Evolutionary conservation across 1,140 invertebrate species (phyloP).

Genomic region (Drosophila pandora): DNA sequence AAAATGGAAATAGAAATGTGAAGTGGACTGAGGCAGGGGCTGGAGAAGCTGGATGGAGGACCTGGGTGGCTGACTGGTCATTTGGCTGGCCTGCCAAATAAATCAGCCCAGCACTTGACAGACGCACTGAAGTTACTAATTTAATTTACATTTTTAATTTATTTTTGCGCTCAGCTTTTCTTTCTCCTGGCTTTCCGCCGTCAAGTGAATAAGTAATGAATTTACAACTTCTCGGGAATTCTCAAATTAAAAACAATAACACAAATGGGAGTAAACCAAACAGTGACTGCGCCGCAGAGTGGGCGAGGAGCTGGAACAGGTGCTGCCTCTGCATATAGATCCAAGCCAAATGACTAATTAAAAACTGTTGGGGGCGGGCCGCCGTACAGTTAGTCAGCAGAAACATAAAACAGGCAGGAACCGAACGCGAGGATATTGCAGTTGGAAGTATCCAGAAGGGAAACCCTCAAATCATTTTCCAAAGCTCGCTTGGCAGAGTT

Average conservation of each 20-base stretch:
- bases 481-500: not conserved
- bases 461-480: not conserved
- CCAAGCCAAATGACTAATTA: constrained; percentile 77
- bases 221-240: constrained; percentile 82
- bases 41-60: not conserved
- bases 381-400: constrained; percentile 64
- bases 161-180: constrained; percentile 57
- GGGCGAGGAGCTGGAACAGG: constrained; percentile 62
- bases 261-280: constrained; percentile 63
- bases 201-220: constrained; percentile 83
- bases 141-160: constrained; percentile 83
- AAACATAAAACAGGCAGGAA: constrained; percentile 41
- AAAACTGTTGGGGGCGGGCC: constrained; percentile 73
- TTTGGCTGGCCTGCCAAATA: constrained; percentile 66
- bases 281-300: constrained; percentile 38
- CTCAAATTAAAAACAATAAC: constrained; percentile 82
- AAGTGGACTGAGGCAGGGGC: not conserved
- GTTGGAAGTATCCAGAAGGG: not conserved
- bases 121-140: constrained; percentile 82
- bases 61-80: constrained; percentile 27
- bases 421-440: constrained; percentile 3
- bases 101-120: constrained; percentile 80
- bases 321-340: constrained; percentile 74
- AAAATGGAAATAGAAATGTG: not conserved
- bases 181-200: constrained; percentile 35